Conservation (phyloP, 1,140 invertebrate species). For the Plectrocnemia conspersa region DNA sequence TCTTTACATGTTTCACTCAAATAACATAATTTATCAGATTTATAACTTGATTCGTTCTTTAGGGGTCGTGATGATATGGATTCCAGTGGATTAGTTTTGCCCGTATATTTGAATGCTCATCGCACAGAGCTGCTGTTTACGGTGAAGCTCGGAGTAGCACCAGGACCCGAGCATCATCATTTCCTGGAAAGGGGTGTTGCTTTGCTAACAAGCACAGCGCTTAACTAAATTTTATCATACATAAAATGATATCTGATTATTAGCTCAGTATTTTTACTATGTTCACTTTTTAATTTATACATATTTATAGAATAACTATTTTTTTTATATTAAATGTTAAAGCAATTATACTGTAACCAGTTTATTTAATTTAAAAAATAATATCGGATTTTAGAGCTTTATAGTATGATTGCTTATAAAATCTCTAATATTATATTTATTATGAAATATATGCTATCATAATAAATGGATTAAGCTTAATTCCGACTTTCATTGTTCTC, state of each 20-base stretch:
- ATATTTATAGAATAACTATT: too few species aligned
- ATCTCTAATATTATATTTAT: too few species aligned
- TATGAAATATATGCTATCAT: too few species aligned
- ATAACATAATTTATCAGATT: background rate
- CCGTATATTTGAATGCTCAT: constrained; percentile 96
- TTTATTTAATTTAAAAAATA: too few species aligned
- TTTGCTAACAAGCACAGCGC: constrained; percentile 81
- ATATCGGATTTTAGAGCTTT: too few species aligned
- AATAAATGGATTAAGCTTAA: too few species aligned
- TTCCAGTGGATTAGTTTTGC: constrained; percentile 66
- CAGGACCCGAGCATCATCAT: constrained; percentile 80
- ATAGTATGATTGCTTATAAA: too few species aligned
- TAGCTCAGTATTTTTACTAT: too few species aligned
- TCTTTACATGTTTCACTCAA: background rate
- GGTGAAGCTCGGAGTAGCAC: constrained; percentile 85
- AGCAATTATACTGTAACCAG: too few species aligned
- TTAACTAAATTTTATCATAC: constrained; percentile 61
- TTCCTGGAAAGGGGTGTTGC: constrained; percentile 98
- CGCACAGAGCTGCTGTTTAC: constrained; percentile 93
- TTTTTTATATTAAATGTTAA: too few species aligned
- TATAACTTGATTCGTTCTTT: constrained; percentile 16
- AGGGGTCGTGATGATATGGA: constrained; percentile 41
- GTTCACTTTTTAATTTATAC: too few species aligned
- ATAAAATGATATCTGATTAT: background rate
- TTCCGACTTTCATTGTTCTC: too few species aligned